Base-by-base conservation (phyloP, 2,113 vertebrate species). In the Hemicordylus capensis region DNA sequence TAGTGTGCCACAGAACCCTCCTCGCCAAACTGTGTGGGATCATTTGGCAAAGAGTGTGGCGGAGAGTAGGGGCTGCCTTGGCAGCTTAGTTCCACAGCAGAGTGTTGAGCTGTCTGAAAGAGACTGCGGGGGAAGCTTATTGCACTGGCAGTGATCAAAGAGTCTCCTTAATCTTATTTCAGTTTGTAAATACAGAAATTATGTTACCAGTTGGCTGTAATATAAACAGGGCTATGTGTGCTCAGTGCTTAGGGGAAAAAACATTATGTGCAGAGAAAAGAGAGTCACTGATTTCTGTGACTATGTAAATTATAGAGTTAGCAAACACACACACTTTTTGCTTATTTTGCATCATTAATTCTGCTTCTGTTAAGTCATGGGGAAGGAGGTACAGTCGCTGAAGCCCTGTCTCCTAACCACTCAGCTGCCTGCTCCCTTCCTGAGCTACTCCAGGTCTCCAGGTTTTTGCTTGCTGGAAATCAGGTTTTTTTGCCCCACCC, bases 161-260 rank as follows among this genome's bases (percentile, higher is more conserved):
- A 79, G 20, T 15, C 24, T 59, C 44, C 67, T 79, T 42, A 72
- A 67, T 72, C 39, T 85, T 79, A 46, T 48, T 85, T 70, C 67
- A 72, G 66, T 31, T 80, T 79, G 84, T 85, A 85, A 85, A 80
- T 72, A 85, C 66, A 72, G 76, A 85, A 85, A 79, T 85, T 80
- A 73, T 80, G 79, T 85, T 72, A 73, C 39, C 54, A 61, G 66
- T 72, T 79, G 42, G 56, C n/a, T 79, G 66, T 72, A 70, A 72
- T 79, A 51, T 63, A 85, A 85, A 79, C 84, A 72, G 42, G 66
- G 56, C 54, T 79, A 42, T 51, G 76, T 73, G 22, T 51, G 34
- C 66, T 79, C 14, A 19, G 7, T 79, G 14, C n/a, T 78, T 59
- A 56, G 15, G 7, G 37, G 28, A 4, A n/a, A 22, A 39, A n/a